phyloP scores from a whole-genome alignment of 2,888 invertebrate genomes.

The Baronia brevicornis region DNA sequence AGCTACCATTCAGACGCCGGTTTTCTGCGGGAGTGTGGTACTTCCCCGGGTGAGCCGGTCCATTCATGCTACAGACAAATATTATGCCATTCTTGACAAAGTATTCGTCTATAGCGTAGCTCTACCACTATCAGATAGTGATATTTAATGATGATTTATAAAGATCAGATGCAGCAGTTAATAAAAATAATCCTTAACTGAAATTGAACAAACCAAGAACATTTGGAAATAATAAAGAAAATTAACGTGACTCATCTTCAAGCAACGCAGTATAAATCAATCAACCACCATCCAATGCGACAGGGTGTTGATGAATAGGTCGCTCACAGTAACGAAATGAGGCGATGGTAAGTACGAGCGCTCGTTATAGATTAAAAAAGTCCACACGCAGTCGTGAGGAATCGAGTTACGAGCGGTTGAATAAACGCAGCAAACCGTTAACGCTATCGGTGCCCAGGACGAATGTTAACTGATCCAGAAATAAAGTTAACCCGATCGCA shows the following conservation, averaged over 20 bases:
- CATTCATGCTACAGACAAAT: no score
- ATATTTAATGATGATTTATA: no score
- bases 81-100: no score
- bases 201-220: no score
- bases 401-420: conserved; percentile 66
- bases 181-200: no score
- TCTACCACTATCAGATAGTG: no score
- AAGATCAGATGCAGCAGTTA: no score
- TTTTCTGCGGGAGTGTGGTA: no score
- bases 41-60: no score
- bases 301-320: conserved; percentile 36
- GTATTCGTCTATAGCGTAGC: no score
- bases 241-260: conserved; percentile 1
- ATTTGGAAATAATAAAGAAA: no score
- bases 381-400: conserved; percentile 58
- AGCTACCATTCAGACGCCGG: no score
- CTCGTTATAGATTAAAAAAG: conserved; percentile 47
- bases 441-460: conserved; percentile 47
- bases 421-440: conserved; percentile 66
- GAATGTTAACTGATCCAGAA: conserved; percentile 54
- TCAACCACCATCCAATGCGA: conserved; percentile 26
- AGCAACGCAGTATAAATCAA: conserved; percentile 21
- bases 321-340: conserved; percentile 32
- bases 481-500: conserved; percentile 54
- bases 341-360: conserved; percentile 32